Conservation (phyloP, 2,113 vertebrate species). For the Mustela nigripes region DNA sequence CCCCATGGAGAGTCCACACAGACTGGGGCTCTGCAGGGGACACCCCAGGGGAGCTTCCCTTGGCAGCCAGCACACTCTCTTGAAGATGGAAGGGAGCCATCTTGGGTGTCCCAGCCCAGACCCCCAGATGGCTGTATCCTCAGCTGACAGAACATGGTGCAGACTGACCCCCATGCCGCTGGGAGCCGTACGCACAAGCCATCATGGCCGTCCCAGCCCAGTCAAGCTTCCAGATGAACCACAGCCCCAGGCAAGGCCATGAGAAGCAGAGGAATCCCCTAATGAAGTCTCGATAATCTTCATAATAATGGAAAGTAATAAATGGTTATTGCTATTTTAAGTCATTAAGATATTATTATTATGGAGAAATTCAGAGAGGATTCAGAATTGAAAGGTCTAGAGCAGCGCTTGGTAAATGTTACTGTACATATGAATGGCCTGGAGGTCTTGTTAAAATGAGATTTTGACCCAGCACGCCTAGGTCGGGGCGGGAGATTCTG, state of each 20-base stretch:
- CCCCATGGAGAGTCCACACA: not conserved
- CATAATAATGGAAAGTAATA: not conserved
- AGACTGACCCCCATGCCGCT: not conserved
- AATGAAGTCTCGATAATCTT: not conserved
- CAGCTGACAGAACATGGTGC: not conserved
- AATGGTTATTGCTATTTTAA: not conserved
- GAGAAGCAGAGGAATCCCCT: not conserved
- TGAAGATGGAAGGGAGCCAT: not conserved
- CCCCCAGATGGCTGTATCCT: not conserved
- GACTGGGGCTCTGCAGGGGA: not conserved
- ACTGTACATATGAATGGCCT: not conserved
- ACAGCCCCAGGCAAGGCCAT: not conserved
- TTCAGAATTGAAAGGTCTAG: not conserved
- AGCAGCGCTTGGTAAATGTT: not conserved
- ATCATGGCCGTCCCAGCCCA: not conserved
- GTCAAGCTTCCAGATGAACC: not conserved
- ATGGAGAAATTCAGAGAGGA: not conserved
- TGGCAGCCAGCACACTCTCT: not conserved
- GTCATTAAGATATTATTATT: not conserved
- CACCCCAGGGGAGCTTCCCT: not conserved
- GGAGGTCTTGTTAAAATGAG: not conserved
- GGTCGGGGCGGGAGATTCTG: not conserved
- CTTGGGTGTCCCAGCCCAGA: not conserved
- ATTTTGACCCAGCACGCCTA: not conserved
- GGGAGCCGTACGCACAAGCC: no score